Base-by-base conservation (phyloP, 2,888 invertebrate species). In the Acanthococcus lagerstroemiae region DNA sequence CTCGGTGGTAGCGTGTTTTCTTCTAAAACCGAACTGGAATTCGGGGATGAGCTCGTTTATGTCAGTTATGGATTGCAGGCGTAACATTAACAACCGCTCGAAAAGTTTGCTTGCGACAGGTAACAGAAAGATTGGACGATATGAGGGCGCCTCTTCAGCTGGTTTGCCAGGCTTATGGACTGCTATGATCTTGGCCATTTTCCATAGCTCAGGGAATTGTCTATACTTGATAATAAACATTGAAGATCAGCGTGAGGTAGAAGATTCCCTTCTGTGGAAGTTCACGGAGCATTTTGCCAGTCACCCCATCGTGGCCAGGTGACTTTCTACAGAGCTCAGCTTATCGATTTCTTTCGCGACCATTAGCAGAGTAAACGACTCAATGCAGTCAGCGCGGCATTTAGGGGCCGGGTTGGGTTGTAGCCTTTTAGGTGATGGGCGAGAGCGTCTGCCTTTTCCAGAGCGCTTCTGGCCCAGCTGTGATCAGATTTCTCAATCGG, bases 141-240 rank as follows among this genome's bases (percentile, higher is more conserved):
- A 37, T 3, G 37, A 37, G n/a, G 37, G 12, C 37, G n/a, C n/a
- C n/a, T n/a, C n/a, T n/a, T n/a, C 37, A 9, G 37, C 37, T 37
- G 55, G 55, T 55, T 55, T 55, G 12, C 55, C 55, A 22, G 55
- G 25, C 24, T 55, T 55, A 9, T 50, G 52, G 12, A 50, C 24
- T 22, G 17, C 2, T 2, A 50, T 50, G 3, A 50, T 50, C 24
- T 50, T 22, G 2, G 52, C 52, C 21, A 15, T 21, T 50, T 50
- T 50, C 52, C 1, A 50, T 50, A 17, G 17, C 21, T 21, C 24
- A 1, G 52, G 52, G 21, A 19, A 50, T 12, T 3, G 17, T 19
- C 17, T 17, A 4, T 22, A 15, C 12, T 15, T 22, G 15, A 55
- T 17, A 15, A 55, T 55, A 15, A n/a, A 25, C 26, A 3, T 55